These are phyloP conservation scores for Priocnemis perturbator DNA, from an alignment of 2,888 invertebrate species.

Conservation along the genomic window DNA sequence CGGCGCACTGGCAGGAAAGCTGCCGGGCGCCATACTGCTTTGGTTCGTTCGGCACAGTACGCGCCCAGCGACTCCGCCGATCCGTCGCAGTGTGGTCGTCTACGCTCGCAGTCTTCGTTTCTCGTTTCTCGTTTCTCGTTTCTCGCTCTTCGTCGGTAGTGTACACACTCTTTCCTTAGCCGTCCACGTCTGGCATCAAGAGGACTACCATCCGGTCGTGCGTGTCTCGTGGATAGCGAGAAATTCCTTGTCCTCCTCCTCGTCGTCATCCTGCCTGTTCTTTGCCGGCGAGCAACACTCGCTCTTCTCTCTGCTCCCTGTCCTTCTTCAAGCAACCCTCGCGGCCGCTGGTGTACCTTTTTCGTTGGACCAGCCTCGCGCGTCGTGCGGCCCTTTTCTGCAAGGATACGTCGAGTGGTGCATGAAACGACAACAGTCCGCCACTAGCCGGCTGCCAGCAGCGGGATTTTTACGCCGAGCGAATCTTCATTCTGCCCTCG, in stretches of 20 bases:
- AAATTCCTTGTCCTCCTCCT: too few species aligned
- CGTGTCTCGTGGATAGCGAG: too few species aligned
- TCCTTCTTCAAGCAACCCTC: conserved; percentile 29
- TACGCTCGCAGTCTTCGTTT: too few species aligned
- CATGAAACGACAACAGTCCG: not conserved
- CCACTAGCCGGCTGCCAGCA: not conserved
- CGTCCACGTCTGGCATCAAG: too few species aligned
- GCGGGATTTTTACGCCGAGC: conserved; percentile 2
- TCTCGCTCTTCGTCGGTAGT: too few species aligned
- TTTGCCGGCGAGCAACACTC: not conserved
- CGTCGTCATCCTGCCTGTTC: too few species aligned
- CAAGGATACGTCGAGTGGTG: conserved; percentile 3
- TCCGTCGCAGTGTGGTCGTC: too few species aligned
- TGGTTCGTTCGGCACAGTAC: conserved; percentile 62
- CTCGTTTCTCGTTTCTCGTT: too few species aligned
- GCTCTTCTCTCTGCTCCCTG: conserved; percentile 20
- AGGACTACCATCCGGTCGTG: too few species aligned
- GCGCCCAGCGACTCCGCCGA: conserved; percentile 60
- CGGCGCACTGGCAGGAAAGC: conserved; percentile 53
- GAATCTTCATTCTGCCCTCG: conserved; percentile 6
- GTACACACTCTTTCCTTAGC: too few species aligned
- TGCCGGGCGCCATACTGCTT: conserved; percentile 66
- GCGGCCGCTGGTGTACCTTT: conserved; percentile 18
- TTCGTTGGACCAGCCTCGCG: conserved; percentile 1
- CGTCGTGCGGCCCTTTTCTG: not conserved